Conservation (phyloP, 2,888 invertebrate genomes). For the Lampropteryx suffumata region DNA sequence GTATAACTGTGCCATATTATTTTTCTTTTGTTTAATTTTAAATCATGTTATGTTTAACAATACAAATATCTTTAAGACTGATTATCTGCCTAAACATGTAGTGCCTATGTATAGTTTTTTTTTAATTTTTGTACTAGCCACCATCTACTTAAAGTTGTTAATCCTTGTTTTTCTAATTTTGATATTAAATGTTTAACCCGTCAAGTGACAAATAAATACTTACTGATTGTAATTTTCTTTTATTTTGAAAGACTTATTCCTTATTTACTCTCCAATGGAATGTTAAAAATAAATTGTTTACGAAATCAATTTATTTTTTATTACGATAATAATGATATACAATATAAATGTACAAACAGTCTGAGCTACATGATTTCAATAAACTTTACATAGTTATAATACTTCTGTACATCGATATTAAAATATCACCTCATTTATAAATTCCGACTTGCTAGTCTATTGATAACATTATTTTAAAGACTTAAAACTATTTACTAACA, state of each 20-base stretch:
- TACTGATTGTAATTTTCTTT: too few species aligned
- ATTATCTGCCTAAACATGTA: conserved; percentile 21
- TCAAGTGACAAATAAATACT: conserved; percentile 16
- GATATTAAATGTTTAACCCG: not conserved
- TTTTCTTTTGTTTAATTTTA: not conserved
- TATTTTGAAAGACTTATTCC: too few species aligned
- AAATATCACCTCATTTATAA: conserved; percentile 22
- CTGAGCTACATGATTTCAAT: conserved; percentile 36
- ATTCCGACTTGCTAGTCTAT: conserved; percentile 8
- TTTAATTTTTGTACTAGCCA: conserved; percentile 20
- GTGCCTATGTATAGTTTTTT: too few species aligned
- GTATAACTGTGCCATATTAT: conserved; percentile 24
- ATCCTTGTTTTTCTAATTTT: conserved; percentile 2
- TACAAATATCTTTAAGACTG: conserved; percentile 29
- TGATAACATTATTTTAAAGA: not conserved
- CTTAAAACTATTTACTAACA: not conserved
- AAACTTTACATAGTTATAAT: not conserved
- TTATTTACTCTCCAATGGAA: too few species aligned
- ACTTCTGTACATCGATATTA: conserved; percentile 6
- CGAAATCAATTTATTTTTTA: conserved; percentile 13
- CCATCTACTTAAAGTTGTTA: not conserved
- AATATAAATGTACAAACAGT: conserved; percentile 44
- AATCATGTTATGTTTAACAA: conserved; percentile 4
- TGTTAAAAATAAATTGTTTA: too few species aligned
- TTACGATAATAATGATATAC: conserved; percentile 36